Conservation (phyloP, 2,797 vertebrate genomes). For the Mormyrus hasselquistii region DNA sequence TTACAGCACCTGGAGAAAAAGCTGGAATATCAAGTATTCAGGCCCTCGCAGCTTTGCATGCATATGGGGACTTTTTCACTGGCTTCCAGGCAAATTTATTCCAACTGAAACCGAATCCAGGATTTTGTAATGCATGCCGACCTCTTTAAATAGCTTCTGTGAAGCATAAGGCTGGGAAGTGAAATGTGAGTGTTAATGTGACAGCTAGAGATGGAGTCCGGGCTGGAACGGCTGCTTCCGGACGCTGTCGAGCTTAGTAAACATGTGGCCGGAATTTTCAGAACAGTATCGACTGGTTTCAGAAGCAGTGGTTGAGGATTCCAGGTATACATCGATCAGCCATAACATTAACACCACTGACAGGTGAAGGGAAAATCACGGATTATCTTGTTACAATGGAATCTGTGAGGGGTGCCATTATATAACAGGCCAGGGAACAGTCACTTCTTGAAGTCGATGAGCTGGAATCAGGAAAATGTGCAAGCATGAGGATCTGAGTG, state of each 20-base stretch:
- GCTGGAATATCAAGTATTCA: background rate
- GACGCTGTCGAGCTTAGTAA: background rate
- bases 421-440: background rate
- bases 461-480: background rate
- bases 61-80: background rate
- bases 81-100: conserved; percentile 7
- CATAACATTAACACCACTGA: background rate
- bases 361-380: background rate
- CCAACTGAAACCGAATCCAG: conserved; percentile 2
- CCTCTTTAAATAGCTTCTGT: background rate
- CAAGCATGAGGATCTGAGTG: background rate
- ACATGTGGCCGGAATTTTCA: background rate
- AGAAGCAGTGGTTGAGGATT: background rate
- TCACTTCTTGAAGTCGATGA: background rate
- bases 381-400: background rate
- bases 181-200: background rate
- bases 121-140: background rate
- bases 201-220: background rate
- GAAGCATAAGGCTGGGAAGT: background rate
- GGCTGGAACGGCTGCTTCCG: background rate
- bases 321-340: background rate
- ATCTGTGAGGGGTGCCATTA: background rate
- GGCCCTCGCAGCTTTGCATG: background rate
- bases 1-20: background rate
- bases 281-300: background rate